Conservation (phyloP, 2,888 invertebrate species). For the Parnassius glacialis region DNA sequence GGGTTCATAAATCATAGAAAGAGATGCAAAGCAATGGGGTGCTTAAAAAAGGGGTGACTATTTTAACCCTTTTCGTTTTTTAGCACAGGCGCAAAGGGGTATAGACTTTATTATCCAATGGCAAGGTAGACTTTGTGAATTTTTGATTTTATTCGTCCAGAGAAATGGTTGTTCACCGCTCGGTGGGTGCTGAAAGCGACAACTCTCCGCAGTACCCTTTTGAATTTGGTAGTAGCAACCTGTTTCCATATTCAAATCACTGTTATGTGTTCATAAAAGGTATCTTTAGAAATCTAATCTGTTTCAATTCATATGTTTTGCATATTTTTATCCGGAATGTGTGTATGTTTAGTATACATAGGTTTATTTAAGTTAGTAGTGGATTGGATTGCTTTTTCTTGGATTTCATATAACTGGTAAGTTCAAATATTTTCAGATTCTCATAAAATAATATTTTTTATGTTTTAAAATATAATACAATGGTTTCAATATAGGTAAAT, state of each 20-base stretch:
- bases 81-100: constrained; percentile 77
- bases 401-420: constrained; percentile 9
- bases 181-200: constrained; percentile 45
- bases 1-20: constrained; percentile 32
- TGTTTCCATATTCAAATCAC: constrained; percentile 41
- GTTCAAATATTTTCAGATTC: not conserved
- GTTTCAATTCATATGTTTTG: not conserved
- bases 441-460: too few relatives aligned
- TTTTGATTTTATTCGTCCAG: constrained; percentile 67
- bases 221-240: constrained; percentile 45
- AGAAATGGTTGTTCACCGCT: constrained; percentile 42
- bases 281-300: not conserved
- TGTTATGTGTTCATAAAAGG: not conserved
- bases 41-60: constrained; percentile 66
- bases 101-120: constrained; percentile 67
- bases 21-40: constrained; percentile 54
- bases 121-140: constrained; percentile 54
- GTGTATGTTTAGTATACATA: not conserved
- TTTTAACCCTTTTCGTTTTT: constrained; percentile 75
- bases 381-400: constrained; percentile 6
- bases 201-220: constrained; percentile 52
- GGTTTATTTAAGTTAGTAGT: not conserved
- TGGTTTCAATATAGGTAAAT: too few relatives aligned
- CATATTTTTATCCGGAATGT: not conserved
- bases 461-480: too few relatives aligned